Evolutionary conservation across 2,888 invertebrate species (phyloP).

Genomic region (Melitaea athalia): DNA sequence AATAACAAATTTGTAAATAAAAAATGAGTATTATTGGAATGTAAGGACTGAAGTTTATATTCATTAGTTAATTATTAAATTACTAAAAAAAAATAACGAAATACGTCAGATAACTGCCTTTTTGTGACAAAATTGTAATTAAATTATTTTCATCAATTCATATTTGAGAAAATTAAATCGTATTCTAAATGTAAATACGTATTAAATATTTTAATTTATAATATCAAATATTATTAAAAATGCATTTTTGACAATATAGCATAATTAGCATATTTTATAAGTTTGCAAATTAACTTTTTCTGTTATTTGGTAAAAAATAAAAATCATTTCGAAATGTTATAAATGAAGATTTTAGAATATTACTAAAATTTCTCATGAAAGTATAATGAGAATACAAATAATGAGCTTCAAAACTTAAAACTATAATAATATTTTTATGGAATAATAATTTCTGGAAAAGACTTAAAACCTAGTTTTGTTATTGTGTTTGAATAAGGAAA

Average conservation of each 20-base stretch:
- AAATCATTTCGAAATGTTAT: background rate
- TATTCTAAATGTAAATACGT: too few relatives aligned
- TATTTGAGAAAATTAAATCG: too few relatives aligned
- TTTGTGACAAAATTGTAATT: too few relatives aligned
- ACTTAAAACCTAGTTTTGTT: background rate
- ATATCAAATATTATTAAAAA: constrained; percentile 1
- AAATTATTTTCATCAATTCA: too few relatives aligned
- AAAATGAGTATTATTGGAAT: constrained; percentile 10
- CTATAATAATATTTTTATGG: background rate
- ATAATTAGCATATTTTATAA: background rate
- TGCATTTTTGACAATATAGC: background rate
- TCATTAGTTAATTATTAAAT: background rate
- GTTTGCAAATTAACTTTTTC: background rate
- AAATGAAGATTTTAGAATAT: background rate
- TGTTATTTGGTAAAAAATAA: background rate
- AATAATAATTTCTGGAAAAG: background rate
- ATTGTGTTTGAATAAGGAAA: background rate
- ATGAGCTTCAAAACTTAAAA: constrained; percentile 4
- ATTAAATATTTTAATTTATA: too few relatives aligned
- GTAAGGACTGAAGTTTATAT: constrained; percentile 6
- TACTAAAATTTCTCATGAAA: background rate
- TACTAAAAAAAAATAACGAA: background rate
- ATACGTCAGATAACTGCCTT: too few relatives aligned
- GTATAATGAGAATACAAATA: background rate
- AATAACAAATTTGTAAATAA: constrained; percentile 2